Evolutionary conservation across 2,888 invertebrate genomes (phyloP).

Genomic region (Eudasyphora cyanicolor): DNA sequence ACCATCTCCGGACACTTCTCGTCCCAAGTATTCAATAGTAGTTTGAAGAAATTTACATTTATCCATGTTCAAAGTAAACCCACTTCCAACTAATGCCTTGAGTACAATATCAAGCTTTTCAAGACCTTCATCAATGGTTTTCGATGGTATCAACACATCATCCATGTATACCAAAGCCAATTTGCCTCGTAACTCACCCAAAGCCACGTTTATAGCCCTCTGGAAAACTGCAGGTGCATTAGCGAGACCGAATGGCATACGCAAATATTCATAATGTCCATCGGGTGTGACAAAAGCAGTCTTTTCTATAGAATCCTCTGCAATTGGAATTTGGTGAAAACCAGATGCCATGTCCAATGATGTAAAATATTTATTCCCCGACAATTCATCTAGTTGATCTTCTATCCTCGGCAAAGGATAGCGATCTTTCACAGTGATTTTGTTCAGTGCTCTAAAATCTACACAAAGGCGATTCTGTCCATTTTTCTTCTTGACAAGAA

Average conservation of each 20-base stretch:
- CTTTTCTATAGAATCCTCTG: constrained; percentile 66
- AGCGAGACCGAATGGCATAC: constrained; percentile 75
- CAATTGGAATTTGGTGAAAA: constrained; percentile 67
- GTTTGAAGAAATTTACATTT: constrained; percentile 50
- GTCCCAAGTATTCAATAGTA: constrained; percentile 57
- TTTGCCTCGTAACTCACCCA: constrained; percentile 40
- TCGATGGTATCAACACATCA: constrained; percentile 68
- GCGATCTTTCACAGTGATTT: constrained; percentile 38
- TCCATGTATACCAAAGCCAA: constrained; percentile 68
- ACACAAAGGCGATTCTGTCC: too few species aligned
- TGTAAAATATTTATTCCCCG: constrained; percentile 69
- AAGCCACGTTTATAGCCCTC: constrained; percentile 56
- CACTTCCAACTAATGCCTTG: too few species aligned
- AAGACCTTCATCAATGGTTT: constrained; percentile 48
- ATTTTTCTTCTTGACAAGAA: neutral
- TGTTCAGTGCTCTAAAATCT: constrained; percentile 56
- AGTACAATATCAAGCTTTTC: constrained; percentile 51
- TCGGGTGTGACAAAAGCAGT: constrained; percentile 69
- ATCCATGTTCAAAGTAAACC: constrained; percentile 33
- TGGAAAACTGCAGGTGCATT: neutral
- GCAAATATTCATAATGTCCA: constrained; percentile 66
- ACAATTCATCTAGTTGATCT: constrained; percentile 71
- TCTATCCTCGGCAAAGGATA: constrained; percentile 69
- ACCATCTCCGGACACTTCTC: constrained; percentile 60
- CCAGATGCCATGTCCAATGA: constrained; percentile 61